Conservation (phyloP, 2,888 invertebrate species). For the Tinea trinotella region DNA sequence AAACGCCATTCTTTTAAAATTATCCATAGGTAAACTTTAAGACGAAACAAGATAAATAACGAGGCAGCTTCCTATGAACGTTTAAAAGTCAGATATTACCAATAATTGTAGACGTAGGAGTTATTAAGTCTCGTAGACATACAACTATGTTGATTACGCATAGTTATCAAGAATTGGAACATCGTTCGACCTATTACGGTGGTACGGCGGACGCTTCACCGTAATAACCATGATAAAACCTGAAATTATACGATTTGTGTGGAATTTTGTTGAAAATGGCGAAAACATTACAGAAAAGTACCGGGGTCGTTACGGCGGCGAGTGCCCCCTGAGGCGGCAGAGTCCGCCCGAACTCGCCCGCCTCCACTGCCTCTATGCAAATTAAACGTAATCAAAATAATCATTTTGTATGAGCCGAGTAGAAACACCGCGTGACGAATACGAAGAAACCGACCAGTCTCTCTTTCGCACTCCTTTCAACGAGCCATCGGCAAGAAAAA, state of each 20-base stretch:
- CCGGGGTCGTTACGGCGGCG: slow-evolving; percentile 63
- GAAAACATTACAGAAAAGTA: slow-evolving; percentile 72
- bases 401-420: slow-evolving; percentile 53
- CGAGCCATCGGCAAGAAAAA: neutral
- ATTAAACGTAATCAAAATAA: slow-evolving; percentile 73
- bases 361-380: slow-evolving; percentile 54
- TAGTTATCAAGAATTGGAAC: slow-evolving; percentile 68
- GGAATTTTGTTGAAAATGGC: slow-evolving; percentile 73
- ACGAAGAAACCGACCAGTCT: slow-evolving; percentile 29
- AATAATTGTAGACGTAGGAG: slow-evolving; percentile 58
- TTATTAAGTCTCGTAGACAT: slow-evolving; percentile 58
- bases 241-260: slow-evolving; percentile 70
- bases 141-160: slow-evolving; percentile 65
- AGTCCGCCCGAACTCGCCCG: slow-evolving; percentile 34
- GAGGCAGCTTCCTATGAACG: slow-evolving; percentile 30
- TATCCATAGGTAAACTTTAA: neutral
- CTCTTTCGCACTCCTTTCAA: slow-evolving; percentile 39
- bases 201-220: slow-evolving; percentile 61
- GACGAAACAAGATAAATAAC: neutral
- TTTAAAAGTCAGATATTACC: slow-evolving; percentile 66
- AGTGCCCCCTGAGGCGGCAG: slow-evolving; percentile 43
- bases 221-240: slow-evolving; percentile 69
- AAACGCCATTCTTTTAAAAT: neutral
- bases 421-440: slow-evolving; percentile 32
- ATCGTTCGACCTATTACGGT: slow-evolving; percentile 57